Percentiles rank a stretch among this genome's conserved stretches.
These are phyloP conservation scores for Miichthys miiuy DNA, from an alignment of 2,797 vertebrate genomes.

Conservation along the genomic window DNA sequence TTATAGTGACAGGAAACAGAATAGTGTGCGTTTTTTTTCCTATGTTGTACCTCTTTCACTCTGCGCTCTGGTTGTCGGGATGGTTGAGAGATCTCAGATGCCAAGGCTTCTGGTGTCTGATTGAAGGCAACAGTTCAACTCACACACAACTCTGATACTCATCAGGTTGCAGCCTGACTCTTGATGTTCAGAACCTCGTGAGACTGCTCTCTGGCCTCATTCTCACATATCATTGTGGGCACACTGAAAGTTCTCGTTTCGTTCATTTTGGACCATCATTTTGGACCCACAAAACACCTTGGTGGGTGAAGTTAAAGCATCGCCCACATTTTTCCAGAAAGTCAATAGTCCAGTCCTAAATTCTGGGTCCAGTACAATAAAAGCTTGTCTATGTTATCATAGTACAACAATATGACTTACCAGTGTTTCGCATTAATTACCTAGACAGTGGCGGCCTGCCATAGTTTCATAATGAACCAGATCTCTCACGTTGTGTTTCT, in stretches of 20 bases:
- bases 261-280: background rate
- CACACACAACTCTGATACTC: background rate
- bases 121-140: slow-evolving; percentile 1
- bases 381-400: background rate
- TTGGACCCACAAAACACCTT: slow-evolving; percentile 1
- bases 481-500: too few relatives aligned
- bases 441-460: too few relatives aligned
- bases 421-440: too few relatives aligned
- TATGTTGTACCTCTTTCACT: background rate
- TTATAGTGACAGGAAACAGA: background rate
- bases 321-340: background rate
- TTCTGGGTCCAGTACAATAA: background rate
- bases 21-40: background rate
- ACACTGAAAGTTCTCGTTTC: background rate
- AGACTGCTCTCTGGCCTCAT: background rate
- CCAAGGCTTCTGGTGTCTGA: slow-evolving; percentile 16
- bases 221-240: background rate
- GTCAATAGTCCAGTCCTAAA: background rate
- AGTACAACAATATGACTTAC: background rate
- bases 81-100: background rate
- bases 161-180: background rate
- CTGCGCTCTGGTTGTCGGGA: background rate
- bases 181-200: background rate
- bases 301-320: background rate
- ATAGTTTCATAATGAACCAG: too few relatives aligned